These are phyloP conservation scores for Scaptomyza flava DNA, from an alignment of 2,888 invertebrate species.

Conservation along the genomic window DNA sequence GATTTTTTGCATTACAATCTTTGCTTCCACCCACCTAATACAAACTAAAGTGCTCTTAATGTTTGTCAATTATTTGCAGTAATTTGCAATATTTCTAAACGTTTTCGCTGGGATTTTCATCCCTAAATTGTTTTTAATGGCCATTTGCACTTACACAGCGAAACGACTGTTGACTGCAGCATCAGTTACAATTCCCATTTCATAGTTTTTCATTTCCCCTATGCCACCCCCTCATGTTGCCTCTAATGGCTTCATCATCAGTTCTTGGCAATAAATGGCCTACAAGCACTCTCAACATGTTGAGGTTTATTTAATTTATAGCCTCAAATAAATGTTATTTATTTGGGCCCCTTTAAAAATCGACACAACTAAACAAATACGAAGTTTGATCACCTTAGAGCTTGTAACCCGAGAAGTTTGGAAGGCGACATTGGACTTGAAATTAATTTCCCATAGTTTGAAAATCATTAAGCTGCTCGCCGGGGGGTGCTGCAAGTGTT, in stretches of 20 bases:
- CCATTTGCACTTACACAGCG: constrained; percentile 73
- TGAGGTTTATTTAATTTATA: constrained; percentile 60
- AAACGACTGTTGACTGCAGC: constrained; percentile 51
- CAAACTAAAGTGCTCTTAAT: constrained; percentile 58
- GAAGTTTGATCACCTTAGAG: background rate
- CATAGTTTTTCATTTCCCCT: background rate
- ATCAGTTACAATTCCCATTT: constrained; percentile 30
- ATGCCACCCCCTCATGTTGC: constrained; percentile 4
- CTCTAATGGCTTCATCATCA: constrained; percentile 67
- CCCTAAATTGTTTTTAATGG: constrained; percentile 77
- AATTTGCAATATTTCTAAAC: constrained; percentile 79
- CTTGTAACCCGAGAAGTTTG: constrained; percentile 21
- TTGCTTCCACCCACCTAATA: constrained; percentile 37
- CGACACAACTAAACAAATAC: constrained; percentile 40
- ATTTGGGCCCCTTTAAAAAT: constrained; percentile 54
- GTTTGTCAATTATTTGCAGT: constrained; percentile 79
- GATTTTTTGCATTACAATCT: constrained; percentile 34
- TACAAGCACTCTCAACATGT: constrained; percentile 42
- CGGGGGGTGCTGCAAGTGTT: constrained; percentile 67
- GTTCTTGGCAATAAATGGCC: constrained; percentile 62
- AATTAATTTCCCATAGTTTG: constrained; percentile 50
- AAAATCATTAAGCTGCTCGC: constrained; percentile 44
- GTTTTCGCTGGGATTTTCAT: constrained; percentile 51
- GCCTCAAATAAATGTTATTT: constrained; percentile 70
- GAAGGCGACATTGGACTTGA: constrained; percentile 14